Base-by-base conservation (phyloP, 2,113 vertebrate genomes). In the Laticauda colubrina region DNA sequence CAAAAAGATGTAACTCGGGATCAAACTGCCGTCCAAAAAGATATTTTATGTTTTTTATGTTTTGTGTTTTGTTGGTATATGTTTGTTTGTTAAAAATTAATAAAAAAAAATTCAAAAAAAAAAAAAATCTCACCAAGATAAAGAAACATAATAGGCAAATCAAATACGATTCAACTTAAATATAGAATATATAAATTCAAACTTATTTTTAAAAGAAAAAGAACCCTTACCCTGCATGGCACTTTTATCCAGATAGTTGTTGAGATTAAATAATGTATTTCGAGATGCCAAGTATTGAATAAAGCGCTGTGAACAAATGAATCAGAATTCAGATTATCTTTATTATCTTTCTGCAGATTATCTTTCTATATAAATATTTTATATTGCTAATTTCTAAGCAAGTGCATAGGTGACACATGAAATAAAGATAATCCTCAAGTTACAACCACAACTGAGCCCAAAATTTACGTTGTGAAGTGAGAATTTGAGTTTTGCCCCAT, bases 191-290 rank as follows among this genome's bases (percentile, higher is more conserved):
- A 61, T 81, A 61, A 23, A 57, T 43, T 61, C 85, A 61, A 92
- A 90, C 1, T 64, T 4, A 57, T 81, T 93, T 93, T 85, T 61
- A 92, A 34, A 55, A 93, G 88, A 85, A 89, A 11, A 87, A 85
- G 93, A 53, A 39, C 91, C 53, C 97, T 96, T 97, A 99, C 99
- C 99, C 98, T 99, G 99, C 97, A 98, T 96, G 92, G 98, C 98
- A 96, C 98, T 98, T 97, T 99, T 98, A 97, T 99, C 99, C 97
- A 99, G 97, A 97, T 99, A 99, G 97, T 99, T 99, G 98, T 98
- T 98, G 94, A 99, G 97, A 96, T 99, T 99, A 96, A 99, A 99
- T 96, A 99, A 98, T 21, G 98, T 99, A 96, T 98, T 98, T 97
- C 98, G 98, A 95, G 98, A 99, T 94, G 99, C 98, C 97, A 99